phyloP scores from a whole-genome alignment of 2,797 vertebrate species.

The Lerista edwardsae region DNA sequence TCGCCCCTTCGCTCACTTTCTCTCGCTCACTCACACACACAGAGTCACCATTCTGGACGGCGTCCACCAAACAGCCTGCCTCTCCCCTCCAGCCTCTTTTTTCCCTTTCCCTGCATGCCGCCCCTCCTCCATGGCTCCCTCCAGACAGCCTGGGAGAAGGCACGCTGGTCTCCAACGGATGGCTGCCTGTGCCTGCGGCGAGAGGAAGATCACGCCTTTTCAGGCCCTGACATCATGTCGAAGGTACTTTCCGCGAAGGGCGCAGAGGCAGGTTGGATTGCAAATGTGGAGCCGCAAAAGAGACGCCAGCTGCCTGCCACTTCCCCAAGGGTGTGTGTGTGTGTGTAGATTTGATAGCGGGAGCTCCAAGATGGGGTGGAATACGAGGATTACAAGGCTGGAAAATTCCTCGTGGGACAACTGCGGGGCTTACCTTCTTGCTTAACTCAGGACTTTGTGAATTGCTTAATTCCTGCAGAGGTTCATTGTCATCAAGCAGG shows the following conservation, averaged over 20 bases:
- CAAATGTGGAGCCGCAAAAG: constrained; percentile 31
- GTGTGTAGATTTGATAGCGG: too few species aligned
- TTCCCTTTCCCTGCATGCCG: constrained; percentile 71
- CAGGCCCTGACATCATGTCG: background rate
- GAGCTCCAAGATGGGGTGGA: too few species aligned
- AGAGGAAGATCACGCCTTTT: constrained; percentile 35
- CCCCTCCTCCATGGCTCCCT: constrained; percentile 73
- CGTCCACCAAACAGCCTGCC: constrained; percentile 73
- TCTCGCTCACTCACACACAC: constrained; percentile 41
- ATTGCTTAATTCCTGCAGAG: constrained; percentile 69
- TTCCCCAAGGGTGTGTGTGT: background rate
- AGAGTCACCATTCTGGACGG: constrained; percentile 71
- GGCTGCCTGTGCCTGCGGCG: constrained; percentile 38
- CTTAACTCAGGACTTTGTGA: constrained; percentile 46
- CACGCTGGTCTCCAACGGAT: constrained; percentile 52
- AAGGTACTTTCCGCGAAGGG: constrained; percentile 9
- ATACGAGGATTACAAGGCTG: constrained; percentile 48
- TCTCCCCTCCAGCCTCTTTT: constrained; percentile 67
- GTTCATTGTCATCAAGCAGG: constrained; percentile 57
- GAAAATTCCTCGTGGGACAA: constrained; percentile 55
- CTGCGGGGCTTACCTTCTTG: constrained; percentile 73
- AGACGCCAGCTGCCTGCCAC: constrained; percentile 22
- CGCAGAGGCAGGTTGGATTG: constrained; percentile 28
- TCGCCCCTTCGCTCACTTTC: constrained; percentile 9
- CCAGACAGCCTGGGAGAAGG: constrained; percentile 62